These are phyloP conservation scores for Leptatherina wallacei DNA, from an alignment of 2,797 vertebrate species.

Conservation along the genomic window DNA sequence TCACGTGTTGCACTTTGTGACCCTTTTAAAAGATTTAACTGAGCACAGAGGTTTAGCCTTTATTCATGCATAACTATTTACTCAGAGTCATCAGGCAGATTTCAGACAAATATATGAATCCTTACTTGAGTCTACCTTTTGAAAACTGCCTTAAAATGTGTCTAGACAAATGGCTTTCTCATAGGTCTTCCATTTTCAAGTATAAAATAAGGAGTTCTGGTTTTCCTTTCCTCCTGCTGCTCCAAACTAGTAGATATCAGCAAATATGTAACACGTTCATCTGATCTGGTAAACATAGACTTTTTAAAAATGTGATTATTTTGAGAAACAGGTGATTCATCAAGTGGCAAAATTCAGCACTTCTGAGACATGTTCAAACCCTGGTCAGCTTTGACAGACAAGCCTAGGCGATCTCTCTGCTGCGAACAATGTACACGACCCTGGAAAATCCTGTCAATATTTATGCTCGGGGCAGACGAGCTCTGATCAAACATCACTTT, in stretches of 20 bases:
- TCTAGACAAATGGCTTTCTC: conserved; percentile 54
- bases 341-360: conserved; percentile 65
- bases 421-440: background rate
- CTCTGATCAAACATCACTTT: conserved; percentile 75
- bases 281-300: conserved; percentile 16
- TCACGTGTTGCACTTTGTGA: conserved; percentile 56
- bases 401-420: conserved; percentile 26
- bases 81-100: conserved; percentile 53
- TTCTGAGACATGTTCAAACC: conserved; percentile 71
- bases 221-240: background rate
- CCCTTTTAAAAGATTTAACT: conserved; percentile 56
- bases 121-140: conserved; percentile 5
- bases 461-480: conserved; percentile 64
- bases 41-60: no score
- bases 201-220: background rate
- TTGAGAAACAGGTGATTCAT: conserved; percentile 58
- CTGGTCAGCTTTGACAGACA: conserved; percentile 21
- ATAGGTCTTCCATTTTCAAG: conserved; percentile 35
- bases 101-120: conserved; percentile 67
- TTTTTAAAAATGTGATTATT: no score
- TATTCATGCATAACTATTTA: no score
- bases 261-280: conserved; percentile 33
- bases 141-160: conserved; percentile 38
- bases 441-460: conserved; percentile 70
- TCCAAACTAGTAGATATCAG: conserved; percentile 8